Base-by-base conservation (phyloP, 2,888 invertebrate species). In the Acleris cristana region DNA sequence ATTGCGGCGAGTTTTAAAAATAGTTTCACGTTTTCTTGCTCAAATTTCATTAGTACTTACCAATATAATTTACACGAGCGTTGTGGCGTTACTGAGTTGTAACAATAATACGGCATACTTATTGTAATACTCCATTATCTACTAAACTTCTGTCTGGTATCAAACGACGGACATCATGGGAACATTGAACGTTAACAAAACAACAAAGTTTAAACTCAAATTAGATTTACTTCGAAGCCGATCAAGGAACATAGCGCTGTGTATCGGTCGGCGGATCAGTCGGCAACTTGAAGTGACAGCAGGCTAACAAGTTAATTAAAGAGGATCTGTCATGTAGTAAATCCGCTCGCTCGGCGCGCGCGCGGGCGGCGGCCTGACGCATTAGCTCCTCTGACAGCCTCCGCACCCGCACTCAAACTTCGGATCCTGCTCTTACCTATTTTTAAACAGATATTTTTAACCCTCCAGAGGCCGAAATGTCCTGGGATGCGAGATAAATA, bases 221-320 rank as follows among this genome's bases (percentile, higher is more conserved):
- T 58, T 45, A 48, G 45, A 21, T 48, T 45, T 30, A 12, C 16
- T 55, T 52, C 23, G 19, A 18, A 62, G 48, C 53, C 52, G 30
- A 34, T 62, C 30, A 23, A 16, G 61, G 61, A 52, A 21, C 30
- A 19, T 26, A 30, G 44, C 61, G 64, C 55, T 52, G 59, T 56
- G 58, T 26, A 54, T 30, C 55, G 40, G 12, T 40, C 16, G 45
- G 18, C n/a, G 44, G 69, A 70, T 72, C 70, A 69, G 64, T 52
- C 73, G 72, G 72, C 78, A 76, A 76, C 76, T 74, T 71, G 70
- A 74, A 74, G 73, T 73, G 72, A 75, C 73, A 72, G 71, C 70
- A 69, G 75, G 77, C 77, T 82, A 81, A 84, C 82, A 83, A 84
- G 82, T 86, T 86, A 86, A 87, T 88, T 86, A 86, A 84, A 81